phyloP scores from a whole-genome alignment of 2,888 invertebrate species.

The Caenorhabditis virilis region DNA sequence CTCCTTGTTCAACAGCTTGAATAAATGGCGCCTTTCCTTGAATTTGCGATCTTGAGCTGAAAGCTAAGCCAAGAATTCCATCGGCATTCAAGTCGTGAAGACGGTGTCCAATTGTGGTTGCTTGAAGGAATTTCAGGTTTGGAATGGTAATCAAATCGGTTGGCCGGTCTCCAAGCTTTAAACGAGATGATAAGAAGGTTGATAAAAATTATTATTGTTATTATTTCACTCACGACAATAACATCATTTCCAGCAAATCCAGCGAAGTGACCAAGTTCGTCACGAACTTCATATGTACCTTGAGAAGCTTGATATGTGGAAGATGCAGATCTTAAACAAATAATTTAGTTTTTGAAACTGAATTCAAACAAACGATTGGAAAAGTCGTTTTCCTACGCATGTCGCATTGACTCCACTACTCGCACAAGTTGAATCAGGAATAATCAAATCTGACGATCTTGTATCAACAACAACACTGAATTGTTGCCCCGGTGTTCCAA shows the following conservation, averaged over 20 bases:
- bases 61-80: conserved; percentile 23
- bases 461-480: conserved; percentile 33
- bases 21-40: conserved; percentile 28
- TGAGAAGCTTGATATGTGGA: conserved; percentile 16
- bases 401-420: conserved; percentile 4
- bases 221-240: conserved; percentile 17
- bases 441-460: conserved; percentile 17
- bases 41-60: conserved; percentile 15
- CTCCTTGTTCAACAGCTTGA: conserved; percentile 20
- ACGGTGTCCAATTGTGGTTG: conserved; percentile 8
- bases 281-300: conserved; percentile 6
- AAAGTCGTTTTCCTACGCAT: background rate
- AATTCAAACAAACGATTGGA: background rate
- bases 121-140: conserved; percentile 17
- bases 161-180: conserved; percentile 27
- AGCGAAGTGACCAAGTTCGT: conserved; percentile 19
- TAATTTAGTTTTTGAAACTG: conserved; percentile 18
- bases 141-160: conserved; percentile 30
- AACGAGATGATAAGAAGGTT: too few relatives aligned
- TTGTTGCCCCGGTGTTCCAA: conserved; percentile 33
- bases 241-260: conserved; percentile 19
- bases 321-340: conserved; percentile 2
- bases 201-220: too few relatives aligned
- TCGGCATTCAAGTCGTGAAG: conserved; percentile 17
- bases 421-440: conserved; percentile 19